Conservation (phyloP, 2,797 vertebrate genomes). For the Enteromius viviparus region DNA sequence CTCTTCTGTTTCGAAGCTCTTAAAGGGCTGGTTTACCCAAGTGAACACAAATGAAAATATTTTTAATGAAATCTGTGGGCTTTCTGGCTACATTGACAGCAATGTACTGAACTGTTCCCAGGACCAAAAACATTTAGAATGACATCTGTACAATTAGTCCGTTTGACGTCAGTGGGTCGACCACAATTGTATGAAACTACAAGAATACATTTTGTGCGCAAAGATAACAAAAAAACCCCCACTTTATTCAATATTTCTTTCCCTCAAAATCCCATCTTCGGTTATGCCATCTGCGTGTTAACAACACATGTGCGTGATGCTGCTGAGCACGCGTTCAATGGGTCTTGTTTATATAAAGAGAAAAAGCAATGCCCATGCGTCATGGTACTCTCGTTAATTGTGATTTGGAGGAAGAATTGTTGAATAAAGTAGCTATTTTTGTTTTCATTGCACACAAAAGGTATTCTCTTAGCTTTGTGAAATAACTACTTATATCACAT, state of each 20-base stretch:
- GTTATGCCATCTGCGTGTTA: background rate
- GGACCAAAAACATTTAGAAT: background rate
- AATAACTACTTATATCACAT: background rate
- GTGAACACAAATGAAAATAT: background rate
- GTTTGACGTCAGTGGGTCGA: background rate
- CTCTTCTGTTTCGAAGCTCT: background rate
- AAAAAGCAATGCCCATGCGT: background rate
- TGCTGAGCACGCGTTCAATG: background rate
- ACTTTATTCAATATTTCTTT: background rate
- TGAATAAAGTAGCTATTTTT: background rate
- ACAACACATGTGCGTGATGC: background rate
- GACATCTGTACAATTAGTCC: background rate
- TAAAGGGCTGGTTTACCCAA: background rate
- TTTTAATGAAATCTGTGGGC: background rate
- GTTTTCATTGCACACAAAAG: background rate
- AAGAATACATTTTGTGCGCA: background rate
- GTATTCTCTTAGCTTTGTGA: background rate
- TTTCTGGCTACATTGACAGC: background rate
- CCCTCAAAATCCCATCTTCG: background rate
- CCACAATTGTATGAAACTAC: background rate
- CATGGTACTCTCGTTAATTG: background rate
- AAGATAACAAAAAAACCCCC: background rate
- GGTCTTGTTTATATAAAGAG: background rate
- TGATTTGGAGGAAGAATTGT: background rate
- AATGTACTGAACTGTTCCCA: background rate